Evolutionary conservation across 2,797 vertebrate species (phyloP).

Genomic region (Hippocampus kuda): DNA sequence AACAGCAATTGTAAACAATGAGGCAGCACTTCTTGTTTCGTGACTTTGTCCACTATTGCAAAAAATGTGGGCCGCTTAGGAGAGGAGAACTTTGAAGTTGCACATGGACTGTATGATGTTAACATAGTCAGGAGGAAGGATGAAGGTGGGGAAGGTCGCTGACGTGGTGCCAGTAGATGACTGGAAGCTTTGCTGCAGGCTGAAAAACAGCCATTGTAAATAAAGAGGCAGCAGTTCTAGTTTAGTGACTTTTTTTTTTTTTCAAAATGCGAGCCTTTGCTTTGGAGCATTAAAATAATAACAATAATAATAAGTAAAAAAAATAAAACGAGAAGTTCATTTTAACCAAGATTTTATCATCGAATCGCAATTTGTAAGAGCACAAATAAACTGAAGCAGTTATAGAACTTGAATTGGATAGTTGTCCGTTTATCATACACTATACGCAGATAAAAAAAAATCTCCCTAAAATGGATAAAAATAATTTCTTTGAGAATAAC

Average conservation of each 20-base stretch:
- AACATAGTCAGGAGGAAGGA: background rate
- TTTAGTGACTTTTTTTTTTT: background rate
- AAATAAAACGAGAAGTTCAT: background rate
- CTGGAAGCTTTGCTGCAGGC: conserved; percentile 1
- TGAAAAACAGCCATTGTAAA: background rate
- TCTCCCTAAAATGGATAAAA: too few relatives aligned
- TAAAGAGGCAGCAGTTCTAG: background rate
- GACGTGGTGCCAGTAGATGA: background rate
- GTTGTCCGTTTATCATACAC: background rate
- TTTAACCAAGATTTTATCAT: background rate
- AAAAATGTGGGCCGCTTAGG: background rate
- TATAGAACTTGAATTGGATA: background rate
- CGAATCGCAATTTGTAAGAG: background rate
- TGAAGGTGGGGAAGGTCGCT: background rate
- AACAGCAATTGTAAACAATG: background rate
- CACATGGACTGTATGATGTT: background rate
- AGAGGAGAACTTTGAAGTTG: background rate
- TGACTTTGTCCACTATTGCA: background rate
- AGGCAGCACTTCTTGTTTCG: conserved; percentile 1
- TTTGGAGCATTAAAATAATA: background rate
- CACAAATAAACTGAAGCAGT: background rate
- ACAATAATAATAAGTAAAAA: background rate
- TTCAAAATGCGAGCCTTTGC: background rate
- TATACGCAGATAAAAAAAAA: background rate
- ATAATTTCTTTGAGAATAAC: background rate